These are phyloP conservation scores for Fissipunctia ypsillon DNA, from an alignment of 2,888 invertebrate genomes.

Conservation along the genomic window DNA sequence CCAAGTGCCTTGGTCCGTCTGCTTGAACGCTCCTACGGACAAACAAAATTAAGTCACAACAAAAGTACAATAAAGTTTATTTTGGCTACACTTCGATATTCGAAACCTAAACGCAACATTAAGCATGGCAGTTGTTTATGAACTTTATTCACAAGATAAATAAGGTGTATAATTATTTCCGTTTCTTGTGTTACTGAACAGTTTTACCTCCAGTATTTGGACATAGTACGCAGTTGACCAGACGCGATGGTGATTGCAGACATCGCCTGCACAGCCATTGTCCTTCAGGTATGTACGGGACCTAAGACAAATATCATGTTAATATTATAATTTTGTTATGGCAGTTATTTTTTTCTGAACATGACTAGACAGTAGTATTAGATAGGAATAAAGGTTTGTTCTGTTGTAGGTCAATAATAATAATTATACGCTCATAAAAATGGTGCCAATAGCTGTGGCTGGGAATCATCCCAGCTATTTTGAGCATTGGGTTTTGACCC, in stretches of 20 bases:
- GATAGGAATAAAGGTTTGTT: too few relatives aligned
- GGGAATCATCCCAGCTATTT: too few relatives aligned
- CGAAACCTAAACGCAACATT: too few relatives aligned
- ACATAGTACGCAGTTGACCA: conserved; percentile 99
- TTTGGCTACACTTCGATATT: not conserved
- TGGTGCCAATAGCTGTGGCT: too few relatives aligned
- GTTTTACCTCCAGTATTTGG: conserved; percentile 96
- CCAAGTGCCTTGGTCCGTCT: conserved; percentile 98
- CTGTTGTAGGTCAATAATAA: too few relatives aligned
- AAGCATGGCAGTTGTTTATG: not conserved
- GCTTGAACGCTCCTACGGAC: conserved; percentile 96
- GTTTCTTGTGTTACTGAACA: not conserved
- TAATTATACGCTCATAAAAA: too few relatives aligned
- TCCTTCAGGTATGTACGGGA: conserved; percentile 98
- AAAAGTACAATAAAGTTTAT: not conserved
- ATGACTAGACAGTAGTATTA: too few relatives aligned
- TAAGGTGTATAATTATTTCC: not conserved
- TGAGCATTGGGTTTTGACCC: too few relatives aligned
- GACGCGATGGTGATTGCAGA: conserved; percentile 98
- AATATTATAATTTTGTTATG: too few relatives aligned
- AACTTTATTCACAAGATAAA: not conserved
- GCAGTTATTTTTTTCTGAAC: too few relatives aligned
- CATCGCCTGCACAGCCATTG: conserved; percentile 99
- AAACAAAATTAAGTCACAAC: conserved; percentile 14
- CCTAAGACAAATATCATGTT: conserved; percentile 70